These are phyloP conservation scores for Ptilodon capucinus DNA, from an alignment of 2,888 invertebrate genomes.

Conservation along the genomic window DNA sequence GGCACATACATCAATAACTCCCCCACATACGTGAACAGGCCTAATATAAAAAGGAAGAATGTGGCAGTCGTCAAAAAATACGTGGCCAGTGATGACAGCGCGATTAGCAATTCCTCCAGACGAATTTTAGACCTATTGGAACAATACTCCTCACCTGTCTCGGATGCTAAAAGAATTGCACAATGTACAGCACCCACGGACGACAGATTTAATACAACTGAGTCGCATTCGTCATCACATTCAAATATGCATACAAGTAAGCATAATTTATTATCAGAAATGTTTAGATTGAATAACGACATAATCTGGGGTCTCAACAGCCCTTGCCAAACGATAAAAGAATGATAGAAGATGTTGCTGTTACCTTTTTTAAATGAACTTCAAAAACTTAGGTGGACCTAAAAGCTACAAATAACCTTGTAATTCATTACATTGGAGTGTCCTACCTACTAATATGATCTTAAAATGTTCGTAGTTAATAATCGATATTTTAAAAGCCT, in stretches of 20 bases:
- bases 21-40: slow-evolving; percentile 79
- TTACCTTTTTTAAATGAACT: no score
- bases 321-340: no score
- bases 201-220: slow-evolving; percentile 17
- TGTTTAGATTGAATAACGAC: no score
- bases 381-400: no score
- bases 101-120: slow-evolving; percentile 88
- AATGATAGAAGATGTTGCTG: no score
- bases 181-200: slow-evolving; percentile 35
- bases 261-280: not conserved
- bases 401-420: no score
- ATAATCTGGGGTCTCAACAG: no score
- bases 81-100: slow-evolving; percentile 38
- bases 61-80: slow-evolving; percentile 46
- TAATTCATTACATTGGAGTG: no score
- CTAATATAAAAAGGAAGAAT: slow-evolving; percentile 53
- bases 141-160: slow-evolving; percentile 90
- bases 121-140: slow-evolving; percentile 91
- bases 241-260: slow-evolving; percentile 6
- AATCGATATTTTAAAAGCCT: slow-evolving; percentile 2
- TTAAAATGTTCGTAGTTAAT: no score
- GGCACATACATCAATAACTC: slow-evolving; percentile 89
- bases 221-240: slow-evolving; percentile 7
- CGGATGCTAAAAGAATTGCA: slow-evolving; percentile 90
- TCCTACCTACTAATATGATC: no score